These are phyloP conservation scores for Chalcis sispes DNA, from an alignment of 2,888 invertebrate genomes.

Conservation along the genomic window DNA sequence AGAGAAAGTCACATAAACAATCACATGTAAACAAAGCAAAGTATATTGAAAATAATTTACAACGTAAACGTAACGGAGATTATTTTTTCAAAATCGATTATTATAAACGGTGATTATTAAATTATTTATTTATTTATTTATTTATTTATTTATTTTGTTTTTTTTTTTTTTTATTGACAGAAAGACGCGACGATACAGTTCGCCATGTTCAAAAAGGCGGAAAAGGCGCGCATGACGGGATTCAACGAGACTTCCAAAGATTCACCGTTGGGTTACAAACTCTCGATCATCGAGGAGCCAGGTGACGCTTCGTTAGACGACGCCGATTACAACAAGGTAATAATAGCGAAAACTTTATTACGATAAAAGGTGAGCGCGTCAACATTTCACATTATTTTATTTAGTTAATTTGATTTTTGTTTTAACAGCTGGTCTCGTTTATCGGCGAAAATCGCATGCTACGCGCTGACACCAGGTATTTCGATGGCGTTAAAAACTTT, in stretches of 20 bases:
- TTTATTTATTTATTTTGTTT: too few relatives aligned
- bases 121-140: too few relatives aligned
- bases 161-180: conserved; percentile 62
- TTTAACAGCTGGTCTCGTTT: conserved; percentile 65
- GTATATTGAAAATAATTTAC: too few relatives aligned
- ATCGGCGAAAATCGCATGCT: conserved; percentile 61
- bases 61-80: too few relatives aligned
- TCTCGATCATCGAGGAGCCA: conserved; percentile 63
- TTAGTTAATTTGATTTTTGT: not conserved
- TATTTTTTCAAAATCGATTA: too few relatives aligned
- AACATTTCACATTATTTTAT: not conserved
- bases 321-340: conserved; percentile 64
- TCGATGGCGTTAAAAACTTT: conserved; percentile 54
- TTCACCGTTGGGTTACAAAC: conserved; percentile 61
- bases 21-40: too few relatives aligned
- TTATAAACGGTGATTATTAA: too few relatives aligned
- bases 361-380: not conserved
- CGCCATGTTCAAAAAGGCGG: conserved; percentile 61
- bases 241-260: conserved; percentile 47
- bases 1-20: too few relatives aligned
- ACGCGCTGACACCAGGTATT: conserved; percentile 56
- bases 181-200: conserved; percentile 61
- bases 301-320: conserved; percentile 66
- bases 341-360: not conserved
- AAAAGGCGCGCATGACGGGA: conserved; percentile 52